phyloP scores from a whole-genome alignment of 2,113 vertebrate species.

The Apistogramma diplotaenia region DNA sequence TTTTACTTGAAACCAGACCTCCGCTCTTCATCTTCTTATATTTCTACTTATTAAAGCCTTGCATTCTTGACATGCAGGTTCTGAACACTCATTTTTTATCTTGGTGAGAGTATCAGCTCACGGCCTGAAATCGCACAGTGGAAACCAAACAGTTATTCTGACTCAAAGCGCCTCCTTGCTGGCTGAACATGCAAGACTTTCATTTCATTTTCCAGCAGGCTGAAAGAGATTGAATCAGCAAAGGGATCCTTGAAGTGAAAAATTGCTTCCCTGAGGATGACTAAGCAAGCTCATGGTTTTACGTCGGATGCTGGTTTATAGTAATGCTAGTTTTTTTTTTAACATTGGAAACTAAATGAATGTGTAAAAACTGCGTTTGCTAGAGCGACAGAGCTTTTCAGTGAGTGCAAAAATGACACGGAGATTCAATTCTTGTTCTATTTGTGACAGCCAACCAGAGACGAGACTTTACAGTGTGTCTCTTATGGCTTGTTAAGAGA shows the following conservation, averaged over 20 bases:
- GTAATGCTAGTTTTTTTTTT: not conserved
- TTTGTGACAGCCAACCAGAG: conserved; percentile 31
- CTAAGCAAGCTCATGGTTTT: not conserved
- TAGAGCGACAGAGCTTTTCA: conserved; percentile 1
- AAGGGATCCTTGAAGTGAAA: conserved; percentile 9
- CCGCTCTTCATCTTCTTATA: not conserved
- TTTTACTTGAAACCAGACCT: not conserved
- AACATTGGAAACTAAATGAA: not conserved
- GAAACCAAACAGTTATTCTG: not conserved
- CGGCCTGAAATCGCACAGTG: not conserved
- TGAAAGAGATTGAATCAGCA: conserved; percentile 29
- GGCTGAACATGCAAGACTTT: not conserved
- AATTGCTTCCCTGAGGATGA: conserved; percentile 7
- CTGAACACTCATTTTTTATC: not conserved
- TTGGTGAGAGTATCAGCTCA: not conserved
- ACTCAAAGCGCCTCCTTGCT: not conserved
- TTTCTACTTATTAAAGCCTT: not conserved
- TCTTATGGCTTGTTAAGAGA: conserved; percentile 5
- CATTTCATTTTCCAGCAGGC: conserved; percentile 10
- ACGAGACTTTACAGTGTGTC: conserved; percentile 16
- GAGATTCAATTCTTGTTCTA: conserved; percentile 34
- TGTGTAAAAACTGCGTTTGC: not conserved
- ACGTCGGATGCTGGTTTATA: not conserved
- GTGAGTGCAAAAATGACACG: not conserved
- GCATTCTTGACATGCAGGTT: not conserved